Evolutionary conservation across 64 coral and sea anemone species (phyloP), one percentile per base, ranked within the genome.

Genomic region (Actinia equina): DNA sequence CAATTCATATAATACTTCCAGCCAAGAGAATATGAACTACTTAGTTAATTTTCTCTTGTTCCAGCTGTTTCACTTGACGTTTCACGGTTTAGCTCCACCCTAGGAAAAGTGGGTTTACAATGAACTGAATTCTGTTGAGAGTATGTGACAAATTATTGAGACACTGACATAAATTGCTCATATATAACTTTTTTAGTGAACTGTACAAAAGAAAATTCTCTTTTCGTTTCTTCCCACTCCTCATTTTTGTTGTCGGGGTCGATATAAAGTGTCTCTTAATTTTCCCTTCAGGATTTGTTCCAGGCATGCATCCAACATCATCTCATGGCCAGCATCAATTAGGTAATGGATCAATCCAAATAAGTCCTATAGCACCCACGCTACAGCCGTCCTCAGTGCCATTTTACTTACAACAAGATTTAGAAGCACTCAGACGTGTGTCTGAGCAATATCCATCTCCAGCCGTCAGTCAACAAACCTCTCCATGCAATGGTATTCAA

Each of bases 361-460:
- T 97, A 26, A 97, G 91, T 27, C 94, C 94, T 12, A 90, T 97
- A 19, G 88, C 85, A 45, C 70, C 94, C 43, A 69, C 90, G 54
- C 87, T 95, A 71, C 88, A 91, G 79, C 93, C 90, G 7, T 95
- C 93, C 0, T 99, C 93, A 30, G 93, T 99, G 16, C 93, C 97
- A 12, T 95, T 88, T 83, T 99, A 99, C 79, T 84, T 99, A 54
- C 97, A 99, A 81, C 97, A 99, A 84, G 97, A 99, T 56, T 84
- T 99, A 52, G 93, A 93, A 83, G 77, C 88, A 26, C 88, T 97
- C 22, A 55, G 89, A 57, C 30, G 94, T 11, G 88, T 97, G 7
- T 80, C 94, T 3, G 91, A 97, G 49, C 94, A 90, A 43, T 81
- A 93, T 51, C 23, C 81, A 3, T 82, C 92, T 20, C 69, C 62